phyloP scores from a whole-genome alignment of 2,888 invertebrate species.

The Mylabris sibirica region DNA sequence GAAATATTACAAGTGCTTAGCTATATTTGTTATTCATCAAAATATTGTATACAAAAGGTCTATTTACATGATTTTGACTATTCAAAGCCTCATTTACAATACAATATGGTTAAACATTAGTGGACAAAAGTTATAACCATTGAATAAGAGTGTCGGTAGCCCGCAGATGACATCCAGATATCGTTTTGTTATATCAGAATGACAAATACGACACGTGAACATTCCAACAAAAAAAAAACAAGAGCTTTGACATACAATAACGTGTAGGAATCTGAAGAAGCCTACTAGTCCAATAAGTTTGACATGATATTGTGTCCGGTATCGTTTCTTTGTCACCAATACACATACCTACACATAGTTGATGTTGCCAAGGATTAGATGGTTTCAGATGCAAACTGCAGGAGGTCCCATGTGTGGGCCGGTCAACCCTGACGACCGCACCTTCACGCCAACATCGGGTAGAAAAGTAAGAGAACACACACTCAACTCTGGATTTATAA shows the following conservation, averaged over 20 bases:
- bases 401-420: conserved; percentile 50
- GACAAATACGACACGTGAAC: conserved; percentile 30
- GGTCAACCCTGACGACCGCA: conserved; percentile 54
- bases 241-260: conserved; percentile 35
- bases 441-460: conserved; percentile 54
- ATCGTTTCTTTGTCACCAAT: conserved; percentile 28
- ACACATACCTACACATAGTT: not conserved
- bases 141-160: not conserved
- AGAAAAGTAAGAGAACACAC: conserved; percentile 42
- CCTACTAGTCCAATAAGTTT: conserved; percentile 35
- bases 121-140: not conserved
- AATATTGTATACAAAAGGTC: conserved; percentile 9
- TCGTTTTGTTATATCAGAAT: conserved; percentile 15
- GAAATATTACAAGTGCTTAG: conserved; percentile 10
- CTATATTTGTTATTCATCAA: not conserved
- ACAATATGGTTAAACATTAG: conserved; percentile 1
- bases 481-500: conserved; percentile 46
- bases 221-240: conserved; percentile 15
- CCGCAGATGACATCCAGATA: conserved; percentile 8
- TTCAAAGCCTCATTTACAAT: conserved; percentile 1
- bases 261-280: conserved; percentile 44
- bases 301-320: conserved; percentile 29
- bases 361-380: conserved; percentile 21
- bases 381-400: conserved; percentile 37
- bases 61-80: conserved; percentile 14